A percentile compares a stretch with the other conserved stretches of the same genome.
phyloP scores from a whole-genome alignment of 2,797 vertebrate genomes.

The Sardinella longiceps region DNA sequence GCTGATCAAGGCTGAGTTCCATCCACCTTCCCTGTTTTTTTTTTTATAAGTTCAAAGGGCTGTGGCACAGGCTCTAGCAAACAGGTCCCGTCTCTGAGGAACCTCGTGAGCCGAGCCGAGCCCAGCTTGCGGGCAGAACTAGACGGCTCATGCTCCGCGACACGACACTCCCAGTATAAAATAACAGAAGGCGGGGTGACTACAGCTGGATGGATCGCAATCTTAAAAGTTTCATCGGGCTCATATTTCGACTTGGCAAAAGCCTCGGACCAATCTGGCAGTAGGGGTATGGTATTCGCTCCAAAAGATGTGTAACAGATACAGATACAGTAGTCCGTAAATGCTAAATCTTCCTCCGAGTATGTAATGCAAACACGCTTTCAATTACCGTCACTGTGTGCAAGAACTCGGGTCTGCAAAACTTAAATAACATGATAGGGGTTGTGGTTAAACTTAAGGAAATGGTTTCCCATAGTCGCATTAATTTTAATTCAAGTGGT shows the following conservation, averaged over 20 bases:
- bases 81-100: not conserved
- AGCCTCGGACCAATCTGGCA: not conserved
- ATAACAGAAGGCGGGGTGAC: not conserved
- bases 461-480: not conserved
- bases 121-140: not conserved
- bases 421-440: not conserved
- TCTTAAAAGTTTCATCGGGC: not conserved
- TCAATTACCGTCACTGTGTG: not conserved
- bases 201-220: not conserved
- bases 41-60: not conserved
- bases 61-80: not conserved
- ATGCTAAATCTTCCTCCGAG: not conserved
- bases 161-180: not conserved
- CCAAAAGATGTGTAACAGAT: constrained; percentile 19
- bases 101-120: not conserved
- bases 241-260: not conserved
- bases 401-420: not conserved
- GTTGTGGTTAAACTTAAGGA: not conserved
- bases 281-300: not conserved
- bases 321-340: not conserved
- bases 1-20: not conserved
- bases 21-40: not conserved
- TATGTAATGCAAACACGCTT: constrained; percentile 1
- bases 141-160: not conserved
- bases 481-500: not conserved